A percentile compares a stretch with the other conserved stretches of the same genome.
These are phyloP conservation scores for Hoplias malabaricus DNA, from an alignment of 2,113 vertebrate species.

Conservation along the genomic window DNA sequence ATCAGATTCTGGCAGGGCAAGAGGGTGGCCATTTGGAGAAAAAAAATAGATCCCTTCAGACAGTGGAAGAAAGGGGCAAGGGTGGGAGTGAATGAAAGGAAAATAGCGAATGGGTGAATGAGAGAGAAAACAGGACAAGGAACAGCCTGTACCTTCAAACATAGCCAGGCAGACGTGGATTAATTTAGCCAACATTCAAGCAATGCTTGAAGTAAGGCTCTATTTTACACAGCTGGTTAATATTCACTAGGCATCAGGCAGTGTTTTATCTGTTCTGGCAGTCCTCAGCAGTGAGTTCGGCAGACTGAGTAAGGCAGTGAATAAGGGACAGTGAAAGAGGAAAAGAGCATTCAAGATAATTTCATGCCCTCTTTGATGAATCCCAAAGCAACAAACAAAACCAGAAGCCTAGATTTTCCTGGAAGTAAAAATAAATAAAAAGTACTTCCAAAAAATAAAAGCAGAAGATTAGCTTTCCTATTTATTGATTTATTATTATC, in stretches of 20 bases:
- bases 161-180: slow-evolving; percentile 65
- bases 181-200: slow-evolving; percentile 58
- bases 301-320: slow-evolving; percentile 16
- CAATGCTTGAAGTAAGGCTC: slow-evolving; percentile 32
- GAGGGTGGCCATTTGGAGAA: slow-evolving; percentile 30
- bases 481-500: slow-evolving; percentile 59
- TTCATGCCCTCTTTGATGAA: slow-evolving; percentile 29
- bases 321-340: slow-evolving; percentile 21
- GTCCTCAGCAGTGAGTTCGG: slow-evolving; percentile 24
- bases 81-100: slow-evolving; percentile 49
- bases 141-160: slow-evolving; percentile 69
- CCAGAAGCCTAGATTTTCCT: slow-evolving; percentile 22
- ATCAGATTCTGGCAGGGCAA: slow-evolving; percentile 42
- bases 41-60: slow-evolving; percentile 39
- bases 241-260: slow-evolving; percentile 51
- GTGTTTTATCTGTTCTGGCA: slow-evolving; percentile 39
- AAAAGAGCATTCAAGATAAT: slow-evolving; percentile 25
- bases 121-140: slow-evolving; percentile 50
- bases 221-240: slow-evolving; percentile 55
- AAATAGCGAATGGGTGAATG: slow-evolving; percentile 42
- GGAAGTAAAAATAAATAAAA: slow-evolving; percentile 9
- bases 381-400: slow-evolving; percentile 20
- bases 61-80: slow-evolving; percentile 45
- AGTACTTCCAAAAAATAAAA: slow-evolving; percentile 17
- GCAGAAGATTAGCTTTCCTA: background rate